Base-by-base conservation (phyloP, 2,113 vertebrate species). In the Picathartes gymnocephalus region DNA sequence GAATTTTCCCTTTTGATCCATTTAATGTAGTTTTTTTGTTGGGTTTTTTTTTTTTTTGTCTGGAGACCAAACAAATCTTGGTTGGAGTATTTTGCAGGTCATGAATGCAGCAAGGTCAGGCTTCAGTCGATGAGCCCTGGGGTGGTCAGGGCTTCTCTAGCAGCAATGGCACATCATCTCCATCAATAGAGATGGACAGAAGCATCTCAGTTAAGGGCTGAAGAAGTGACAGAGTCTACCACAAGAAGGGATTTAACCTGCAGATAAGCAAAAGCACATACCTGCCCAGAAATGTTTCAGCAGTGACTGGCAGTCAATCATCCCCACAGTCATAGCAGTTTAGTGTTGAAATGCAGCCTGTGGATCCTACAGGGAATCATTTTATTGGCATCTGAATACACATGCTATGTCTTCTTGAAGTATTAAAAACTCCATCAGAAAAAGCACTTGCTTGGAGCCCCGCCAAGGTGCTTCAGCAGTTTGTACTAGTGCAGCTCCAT, bases 381-480 rank as follows among this genome's bases (percentile, higher is more conserved):
- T 89, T 95, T 53, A 78, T 86, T 92, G 91, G 80, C 77, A 86
- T 81, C 80, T 93, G 92, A 95, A 88, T 45, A 79, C 7, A 8
- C 69, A n/a, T 37, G 48, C 64, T 95, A 56, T 37, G 30, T 93
- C 92, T 92, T 94, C 83, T 60, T 88, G 92, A 96, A 78, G 88
- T 92, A 86, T 86, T 92, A 94, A 91, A 77, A 95, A 51, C 69
- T 84, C 83, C 64, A 78, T 68, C 88, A 93, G 64, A 70, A 90
- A 86, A 73, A 66, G 68, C 92, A 71, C 40, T 86, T 21, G 13
- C 64, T 50, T 92, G 92, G 86, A 95, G 56, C 19, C 5, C n/a
- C 0, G 37, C 83, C 94, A 93, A 62, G n/a, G 83, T 15, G 4
- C 56, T 84, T 82, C 90, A 80, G 90, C 81, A 61, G 30, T 80